These are phyloP conservation scores for Meiosimyza platycephala DNA, from an alignment of 2,888 invertebrate genomes.

Conservation along the genomic window DNA sequence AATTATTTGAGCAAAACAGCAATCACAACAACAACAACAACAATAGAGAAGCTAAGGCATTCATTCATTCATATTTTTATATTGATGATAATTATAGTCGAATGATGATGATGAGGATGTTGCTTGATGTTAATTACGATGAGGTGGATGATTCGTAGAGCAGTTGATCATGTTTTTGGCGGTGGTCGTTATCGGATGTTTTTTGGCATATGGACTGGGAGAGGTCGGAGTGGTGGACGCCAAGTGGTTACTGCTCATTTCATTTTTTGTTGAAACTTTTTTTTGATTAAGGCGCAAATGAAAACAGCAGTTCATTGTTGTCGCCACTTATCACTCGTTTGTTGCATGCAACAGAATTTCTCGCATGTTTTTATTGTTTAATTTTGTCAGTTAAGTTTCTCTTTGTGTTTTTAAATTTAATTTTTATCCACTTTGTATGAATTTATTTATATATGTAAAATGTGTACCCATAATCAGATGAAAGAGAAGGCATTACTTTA, in stretches of 20 bases:
- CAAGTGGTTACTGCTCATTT: neutral
- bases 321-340: too few relatives aligned
- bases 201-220: neutral
- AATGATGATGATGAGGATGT: slow-evolving; percentile 8
- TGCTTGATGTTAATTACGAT: neutral
- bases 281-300: slow-evolving; percentile 17
- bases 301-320: too few relatives aligned
- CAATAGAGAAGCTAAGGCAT: neutral
- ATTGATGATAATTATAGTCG: neutral
- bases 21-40: neutral
- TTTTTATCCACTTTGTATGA: too few relatives aligned
- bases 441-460: too few relatives aligned
- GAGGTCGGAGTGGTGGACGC: neutral
- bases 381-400: too few relatives aligned
- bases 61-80: slow-evolving; percentile 27
- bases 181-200: neutral
- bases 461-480: too few relatives aligned
- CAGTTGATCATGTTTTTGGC: neutral
- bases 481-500: too few relatives aligned
- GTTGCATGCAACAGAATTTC: too few relatives aligned
- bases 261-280: neutral
- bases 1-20: slow-evolving; percentile 2
- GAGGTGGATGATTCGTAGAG: neutral
- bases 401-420: too few relatives aligned
- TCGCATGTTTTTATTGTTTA: too few relatives aligned